phyloP scores from a whole-genome alignment of 2,888 invertebrate genomes.

The Peribatodes rhomboidaria region DNA sequence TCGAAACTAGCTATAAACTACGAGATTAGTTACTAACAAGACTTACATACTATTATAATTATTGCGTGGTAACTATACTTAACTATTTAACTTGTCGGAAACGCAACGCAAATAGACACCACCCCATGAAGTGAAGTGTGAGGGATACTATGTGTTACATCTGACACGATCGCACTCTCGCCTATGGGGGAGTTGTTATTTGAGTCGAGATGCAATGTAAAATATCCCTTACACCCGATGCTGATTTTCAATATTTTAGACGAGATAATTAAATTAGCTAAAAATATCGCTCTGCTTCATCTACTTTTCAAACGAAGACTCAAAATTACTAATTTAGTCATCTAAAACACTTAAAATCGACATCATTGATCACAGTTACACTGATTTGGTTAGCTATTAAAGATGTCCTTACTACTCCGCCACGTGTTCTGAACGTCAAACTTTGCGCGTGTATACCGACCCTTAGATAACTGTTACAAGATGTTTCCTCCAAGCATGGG shows the following conservation, averaged over 20 bases:
- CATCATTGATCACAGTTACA: not conserved
- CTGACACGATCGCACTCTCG: too few relatives aligned
- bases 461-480: conserved; percentile 24
- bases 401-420: too few relatives aligned
- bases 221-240: too few relatives aligned
- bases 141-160: too few relatives aligned
- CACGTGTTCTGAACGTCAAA: conserved; percentile 37
- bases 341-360: not conserved
- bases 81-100: not conserved
- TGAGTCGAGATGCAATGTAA: too few relatives aligned
- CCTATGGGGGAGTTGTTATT: too few relatives aligned
- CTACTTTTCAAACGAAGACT: too few relatives aligned
- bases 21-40: conserved; percentile 19
- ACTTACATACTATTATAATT: conserved; percentile 31
- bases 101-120: not conserved
- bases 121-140: not conserved
- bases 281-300: not conserved
- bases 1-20: conserved; percentile 19
- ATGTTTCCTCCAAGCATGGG: conserved; percentile 25
- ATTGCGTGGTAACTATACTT: conserved; percentile 1
- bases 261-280: not conserved
- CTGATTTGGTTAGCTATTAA: too few relatives aligned
- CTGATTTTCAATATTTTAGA: too few relatives aligned
- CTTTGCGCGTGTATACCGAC: conserved; percentile 30
- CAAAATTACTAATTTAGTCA: too few relatives aligned